Conservation (phyloP, 2,888 invertebrate species). For the Bembecia ichneumoniformis region DNA sequence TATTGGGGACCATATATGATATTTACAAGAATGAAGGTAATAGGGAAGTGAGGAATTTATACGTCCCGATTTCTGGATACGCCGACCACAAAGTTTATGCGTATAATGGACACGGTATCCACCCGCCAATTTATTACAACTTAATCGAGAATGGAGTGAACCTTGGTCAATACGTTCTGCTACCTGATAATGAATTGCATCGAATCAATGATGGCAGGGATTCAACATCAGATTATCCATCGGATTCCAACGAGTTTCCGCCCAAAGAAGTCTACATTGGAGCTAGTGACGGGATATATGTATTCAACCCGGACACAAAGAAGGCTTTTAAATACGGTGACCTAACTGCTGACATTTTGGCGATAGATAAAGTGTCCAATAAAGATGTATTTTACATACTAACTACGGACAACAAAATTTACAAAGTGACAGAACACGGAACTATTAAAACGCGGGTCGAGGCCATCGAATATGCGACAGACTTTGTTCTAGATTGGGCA, state of each 20-base stretch:
- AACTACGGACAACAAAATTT: not conserved
- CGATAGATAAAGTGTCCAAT: conserved; percentile 2
- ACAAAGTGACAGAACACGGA: not conserved
- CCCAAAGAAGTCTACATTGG: not conserved
- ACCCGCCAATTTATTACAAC: not conserved
- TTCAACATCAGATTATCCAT: not conserved
- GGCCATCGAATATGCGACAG: conserved; percentile 1
- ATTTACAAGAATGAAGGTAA: not conserved
- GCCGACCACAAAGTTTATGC: too few species aligned
- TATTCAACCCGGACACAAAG: not conserved
- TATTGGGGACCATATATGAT: not conserved
- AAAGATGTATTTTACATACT: conserved; percentile 1
- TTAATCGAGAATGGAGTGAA: not conserved
- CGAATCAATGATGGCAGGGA: conserved; percentile 4
- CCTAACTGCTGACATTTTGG: conserved; percentile 1
- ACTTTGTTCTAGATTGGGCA: conserved; percentile 1
- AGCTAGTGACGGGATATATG: conserved; percentile 1
- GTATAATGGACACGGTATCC: too few species aligned
- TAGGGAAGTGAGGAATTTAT: not conserved
- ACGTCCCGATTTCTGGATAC: not conserved
- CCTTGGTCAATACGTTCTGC: not conserved
- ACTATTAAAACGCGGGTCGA: conserved; percentile 1
- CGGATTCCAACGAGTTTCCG: not conserved
- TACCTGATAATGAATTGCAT: not conserved
- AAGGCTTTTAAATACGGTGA: not conserved